Base-by-base conservation (phyloP, 2,888 invertebrate genomes). In the Heteromurus nitidus region DNA sequence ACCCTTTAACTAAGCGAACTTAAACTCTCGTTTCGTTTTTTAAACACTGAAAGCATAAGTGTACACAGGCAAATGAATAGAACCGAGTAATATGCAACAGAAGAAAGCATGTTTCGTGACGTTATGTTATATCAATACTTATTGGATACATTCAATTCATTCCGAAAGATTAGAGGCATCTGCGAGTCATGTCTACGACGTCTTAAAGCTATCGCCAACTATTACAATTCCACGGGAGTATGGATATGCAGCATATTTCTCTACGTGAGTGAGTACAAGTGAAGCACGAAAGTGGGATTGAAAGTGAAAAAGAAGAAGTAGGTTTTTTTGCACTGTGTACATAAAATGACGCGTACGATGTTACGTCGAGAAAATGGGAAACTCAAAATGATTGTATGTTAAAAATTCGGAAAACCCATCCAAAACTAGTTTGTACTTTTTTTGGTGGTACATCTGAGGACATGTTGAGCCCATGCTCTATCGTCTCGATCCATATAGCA, bases 61-160 rank as follows among this genome's bases (percentile, higher is more conserved):
- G n/a, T n/a, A n/a, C n/a, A n/a, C n/a, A 60, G 28, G 26, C 60
- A 60, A 60, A 24, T 20, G 22, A n/a, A 47, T 5, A 53, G 60
- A 60, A 60, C 28, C 60, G 28, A 60, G 28, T 60, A 60, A 60
- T 60, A 60, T 60, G 60, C 60, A 60, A 60, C 28, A 60, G 28
- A 9, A 60, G 60, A 13, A 60, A 30, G 28, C n/a, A 20, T 28
- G 9, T 13, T 60, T 30, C 18, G 3, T n/a, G n/a, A 28, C n/a
- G 20, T 26, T n/a, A 30, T 60, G 30, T 28, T 30, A 30, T 60
- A 60, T 42, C 64, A 36, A 64, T 31, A 42, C 30, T 47, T 74
- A 64, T 64, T 64, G 64, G 64, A 36, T 36, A n/a, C 64, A 74
- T 53, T 36, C 30, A 50, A 31, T 50, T 2, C 26, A 28, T 28